Base-by-base conservation (phyloP, 2,888 invertebrate genomes). In the Bibio marci region DNA sequence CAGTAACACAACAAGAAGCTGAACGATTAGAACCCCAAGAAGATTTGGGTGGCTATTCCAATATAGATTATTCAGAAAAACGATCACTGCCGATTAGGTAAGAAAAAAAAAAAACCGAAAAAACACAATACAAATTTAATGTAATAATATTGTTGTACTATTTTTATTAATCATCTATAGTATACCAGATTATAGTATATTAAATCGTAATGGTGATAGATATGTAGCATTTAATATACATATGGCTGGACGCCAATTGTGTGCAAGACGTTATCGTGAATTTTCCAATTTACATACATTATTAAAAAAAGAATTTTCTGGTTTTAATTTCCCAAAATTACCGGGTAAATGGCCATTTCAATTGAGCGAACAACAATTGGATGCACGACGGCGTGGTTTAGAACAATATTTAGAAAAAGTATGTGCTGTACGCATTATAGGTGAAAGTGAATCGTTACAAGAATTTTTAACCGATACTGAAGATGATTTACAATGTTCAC, bases 321-420 rank as follows among this genome's bases (percentile, higher is more conserved):
- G 78, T 40, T 97, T 90, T 59, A 86, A 80, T 62, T 98, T 95
- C 59, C 98, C 98, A 0, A 94, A 94, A 64, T 63, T 98, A 49
- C 98, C 98, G 0, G 92, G 95, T 42, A 98, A 98, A 65, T 97
- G 97, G 91, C 92, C 94, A 40, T 97, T 98, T 60, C 80, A 81
- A 57, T 69, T 98, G 51, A 92, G 88, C 57, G 97, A 98, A 54
- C 97, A 97, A 57, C 97, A 98, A 58, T 64, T 98, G 44, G 98
- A 99, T 61, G 79, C 87, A 0, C 70, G 98, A 43, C 71, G 98
- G 45, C 71, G 97, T 47, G 94, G 94, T n/a, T 69, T 98, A 34
- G 98, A 98, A 61, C 90, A 90, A 63, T 98, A 97, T 69, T 69
- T 98, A 57, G 98, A 98, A 63, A 90, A 94, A 69, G 73, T 97